Evolutionary conservation across 2,797 vertebrate species (phyloP), one percentile per base, ranked within the genome.

Genomic region (Epinephelus coioides): DNA sequence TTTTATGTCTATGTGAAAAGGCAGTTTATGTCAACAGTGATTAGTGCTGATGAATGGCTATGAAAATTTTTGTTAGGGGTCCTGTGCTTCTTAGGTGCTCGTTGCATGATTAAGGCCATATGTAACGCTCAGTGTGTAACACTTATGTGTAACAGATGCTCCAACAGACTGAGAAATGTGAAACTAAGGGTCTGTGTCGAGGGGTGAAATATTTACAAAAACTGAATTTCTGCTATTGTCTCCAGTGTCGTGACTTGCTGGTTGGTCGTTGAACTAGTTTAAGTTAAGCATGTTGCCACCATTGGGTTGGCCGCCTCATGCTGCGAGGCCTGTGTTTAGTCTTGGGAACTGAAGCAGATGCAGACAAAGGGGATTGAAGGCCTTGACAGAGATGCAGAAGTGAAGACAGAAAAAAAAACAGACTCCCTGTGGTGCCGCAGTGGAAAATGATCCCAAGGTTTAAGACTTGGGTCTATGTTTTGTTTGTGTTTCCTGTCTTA

Each of bases 381-480:
- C 85, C 88, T 87, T 89, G 77, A 91, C 89, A 85, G 84, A 92
- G 89, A 93, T 82, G 67, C 82, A 85, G 89, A 92, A 86, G 88
- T 88, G 85, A 88, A 77, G 88, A 89, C 78, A 88, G 87, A 90
- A 79, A 82, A 85, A 90, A 87, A 91, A 86, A 84, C 76, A 84
- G 86, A 87, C 91, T 93, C 95, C 94, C 93, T 74, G 89, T 79
- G 85, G 92, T 88, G 91, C 77, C 75, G 23, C 76, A 83, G 90
- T 88, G 92, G 91, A 95, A 94, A 94, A 88, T 87, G 94, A 95
- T 94, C 93, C 91, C 75, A 65, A 81, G 90, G 89, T 87, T 93
- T 92, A 90, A 85, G 85, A 91, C 85, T 82, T 40, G 47, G 85
- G 89, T 85, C 87, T 87, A 77, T 86, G 86, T 90, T 95, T 93